Evolutionary conservation across 1,140 invertebrate genomes (phyloP).

Genomic region (Drosophila virilis): DNA sequence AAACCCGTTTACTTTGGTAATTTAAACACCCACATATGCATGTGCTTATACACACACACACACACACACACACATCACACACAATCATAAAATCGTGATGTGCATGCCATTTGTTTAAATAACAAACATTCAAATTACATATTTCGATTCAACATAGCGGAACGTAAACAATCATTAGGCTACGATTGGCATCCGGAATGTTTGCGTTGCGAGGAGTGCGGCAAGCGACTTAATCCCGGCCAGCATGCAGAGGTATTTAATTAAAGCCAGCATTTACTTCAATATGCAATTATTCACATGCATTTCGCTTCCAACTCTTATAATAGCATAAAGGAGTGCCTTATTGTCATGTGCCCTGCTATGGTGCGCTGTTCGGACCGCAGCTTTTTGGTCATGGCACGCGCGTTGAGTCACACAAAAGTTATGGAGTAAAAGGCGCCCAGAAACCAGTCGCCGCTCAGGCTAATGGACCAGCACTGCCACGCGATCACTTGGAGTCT

Average conservation of each 20-base stretch:
- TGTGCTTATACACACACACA: constrained; percentile 28
- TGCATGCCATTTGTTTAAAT: constrained; percentile 61
- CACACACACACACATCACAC: constrained; percentile 2
- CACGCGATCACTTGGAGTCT: constrained; percentile 90
- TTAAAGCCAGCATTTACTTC: constrained; percentile 1
- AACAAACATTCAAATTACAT: constrained; percentile 66
- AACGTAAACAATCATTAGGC: constrained; percentile 95
- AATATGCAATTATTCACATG: constrained; percentile 25
- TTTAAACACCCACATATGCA: constrained; percentile 35
- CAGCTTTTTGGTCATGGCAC: constrained; percentile 94
- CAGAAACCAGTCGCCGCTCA: constrained; percentile 64
- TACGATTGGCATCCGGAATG: constrained; percentile 97
- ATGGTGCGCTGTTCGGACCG: constrained; percentile 94
- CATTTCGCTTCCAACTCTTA: constrained; percentile 2
- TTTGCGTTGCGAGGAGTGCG: constrained; percentile 95
- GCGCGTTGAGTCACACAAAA: constrained; percentile 93
- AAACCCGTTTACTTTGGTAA: constrained; percentile 94
- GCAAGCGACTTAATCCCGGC: constrained; percentile 94
- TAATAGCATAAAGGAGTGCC: constrained; percentile 94
- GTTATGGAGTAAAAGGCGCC: constrained; percentile 90
- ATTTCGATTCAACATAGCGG: constrained; percentile 87
- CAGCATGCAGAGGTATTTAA: constrained; percentile 92
- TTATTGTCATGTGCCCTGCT: constrained; percentile 96
- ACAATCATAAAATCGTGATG: constrained; percentile 18
- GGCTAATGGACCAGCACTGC: constrained; percentile 82